Percentiles rank a stretch among this genome's conserved stretches.
These are phyloP conservation scores for Meliscaeva auricollis DNA, from an alignment of 2,888 invertebrate species.

Conservation along the genomic window DNA sequence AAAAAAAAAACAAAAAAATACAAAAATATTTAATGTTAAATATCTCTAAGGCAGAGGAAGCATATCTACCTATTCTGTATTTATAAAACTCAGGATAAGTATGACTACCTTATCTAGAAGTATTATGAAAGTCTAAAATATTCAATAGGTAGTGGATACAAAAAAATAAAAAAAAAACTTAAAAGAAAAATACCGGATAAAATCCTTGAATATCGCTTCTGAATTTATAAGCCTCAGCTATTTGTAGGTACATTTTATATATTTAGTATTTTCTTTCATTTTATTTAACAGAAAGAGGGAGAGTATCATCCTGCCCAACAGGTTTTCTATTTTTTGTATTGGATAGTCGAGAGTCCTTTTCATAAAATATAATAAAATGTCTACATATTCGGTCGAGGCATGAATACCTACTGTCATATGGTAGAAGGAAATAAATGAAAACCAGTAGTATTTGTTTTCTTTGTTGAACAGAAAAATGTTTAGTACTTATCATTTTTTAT, in stretches of 20 bases:
- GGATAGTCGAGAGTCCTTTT: neutral
- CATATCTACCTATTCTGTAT: no score
- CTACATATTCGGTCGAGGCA: no score
- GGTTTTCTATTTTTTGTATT: neutral
- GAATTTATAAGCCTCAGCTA: neutral
- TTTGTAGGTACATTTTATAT: neutral
- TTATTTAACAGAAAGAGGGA: neutral
- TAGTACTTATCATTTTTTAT: no score
- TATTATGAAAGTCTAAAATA: neutral
- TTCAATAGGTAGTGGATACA: neutral
- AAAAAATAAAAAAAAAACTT: neutral
- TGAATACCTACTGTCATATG: no score
- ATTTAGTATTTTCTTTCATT: neutral
- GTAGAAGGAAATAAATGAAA: no score
- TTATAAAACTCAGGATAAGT: neutral
- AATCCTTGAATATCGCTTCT: conserved; percentile 12
- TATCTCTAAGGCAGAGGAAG: neutral
- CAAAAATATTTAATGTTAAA: neutral
- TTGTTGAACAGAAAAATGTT: no score
- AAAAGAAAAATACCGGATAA: neutral
- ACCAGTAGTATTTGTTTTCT: no score
- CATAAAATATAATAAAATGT: no score
- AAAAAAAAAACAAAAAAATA: neutral
- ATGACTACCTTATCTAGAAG: neutral
- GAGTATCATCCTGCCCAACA: neutral